Base-by-base conservation (phyloP, 2,797 vertebrate genomes). In the Hybognathus amarus region DNA sequence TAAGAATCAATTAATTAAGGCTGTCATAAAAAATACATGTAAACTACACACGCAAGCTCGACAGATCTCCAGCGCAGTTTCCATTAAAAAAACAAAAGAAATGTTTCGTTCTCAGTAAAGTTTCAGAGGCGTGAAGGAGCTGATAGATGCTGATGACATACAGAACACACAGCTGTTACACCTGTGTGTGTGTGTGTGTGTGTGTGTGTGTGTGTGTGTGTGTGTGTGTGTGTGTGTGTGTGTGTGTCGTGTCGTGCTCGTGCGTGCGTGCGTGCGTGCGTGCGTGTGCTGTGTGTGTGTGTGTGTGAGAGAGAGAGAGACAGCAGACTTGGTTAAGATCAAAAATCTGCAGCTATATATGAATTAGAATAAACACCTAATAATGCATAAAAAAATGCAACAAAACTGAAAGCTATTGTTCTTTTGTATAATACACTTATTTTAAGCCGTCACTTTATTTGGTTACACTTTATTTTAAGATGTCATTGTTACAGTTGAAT, bases 41-140 rank as follows among this genome's bases (percentile, higher is more conserved):
- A 18, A 68, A 22, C 11, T 6, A 10, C 24, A 61, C 59, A 61
- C 24, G 5, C 56, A 27, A 68, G 1, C 38, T 24, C 56, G 6
- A 63, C 56, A 47, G 71, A 74, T 77, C 38, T 61, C 6, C 10
- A 45, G 56, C 0, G 50, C 5, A 27, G 24, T 47, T 77, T 63
- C 56, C 75, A 77, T 40, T 30, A 30, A 27, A 30, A n/a, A 30
- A 42, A 47, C 38, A 8, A 42, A 70, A 59, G 17, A 59, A 80
- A 24, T 6, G 12, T 33, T 52, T 42, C 50, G 38, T 24, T 22
- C 36, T 80, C 78, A 59, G 66, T 80, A 15, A 18, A 40, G 3
- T 6, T 56, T 13, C 78, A 80, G 78, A 40, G 52, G 67, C 78
- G 78, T 80, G 67, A 70, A 80, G 66, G 63, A 80, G 36, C 78